Base-by-base conservation (phyloP, 2,113 vertebrate species). In the Tenrec ecaudatus region DNA sequence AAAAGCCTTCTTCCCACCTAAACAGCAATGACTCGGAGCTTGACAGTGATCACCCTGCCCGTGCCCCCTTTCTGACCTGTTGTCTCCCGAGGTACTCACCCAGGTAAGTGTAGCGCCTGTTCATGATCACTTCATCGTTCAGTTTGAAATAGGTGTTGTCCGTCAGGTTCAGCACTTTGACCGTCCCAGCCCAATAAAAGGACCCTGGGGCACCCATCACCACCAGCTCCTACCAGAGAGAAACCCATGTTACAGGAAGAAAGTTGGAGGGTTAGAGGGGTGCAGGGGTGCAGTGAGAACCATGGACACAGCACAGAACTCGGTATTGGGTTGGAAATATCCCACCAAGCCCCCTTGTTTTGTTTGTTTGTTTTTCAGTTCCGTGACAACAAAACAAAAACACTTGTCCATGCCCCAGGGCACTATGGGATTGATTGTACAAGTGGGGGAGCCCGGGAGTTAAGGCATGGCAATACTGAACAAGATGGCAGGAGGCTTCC, bases 151-250 rank as follows among this genome's bases (percentile, higher is more conserved):
- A 99, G 0, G 96, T 98, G 91, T 98, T 99, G 94, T 99, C 99
- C 1, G 99, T 99, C 84, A 99, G 95, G 97, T 99, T 99, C 97
- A 99, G 98, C 58, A 99, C 99, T 98, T 99, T 99, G 93, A 99
- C 97, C 0, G 99, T 99, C 93, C 99, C 99, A 1, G 99, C 99
- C 99, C 99, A 99, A 90, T 99, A 99, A 96, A 99, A 99, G 1
- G 99, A 99, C 31, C 99, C 99, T 0, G 99, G 99, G 0, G 99
- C 99, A 0, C 99, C 99, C 99, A 99, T 99, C 83, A 99, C 98
- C 91, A 99, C 99, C 97, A 99, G 97, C 94, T 99, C 99, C 99
- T 99, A 92, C 31, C 95, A 96, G 36, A 91, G 29, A 92, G 95
- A 97, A 82, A 66, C 2, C 14, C 91, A 75, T 88, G 75, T 4